Base-by-base conservation (phyloP, 2,113 vertebrate species). In the Anoplopoma fimbria region DNA sequence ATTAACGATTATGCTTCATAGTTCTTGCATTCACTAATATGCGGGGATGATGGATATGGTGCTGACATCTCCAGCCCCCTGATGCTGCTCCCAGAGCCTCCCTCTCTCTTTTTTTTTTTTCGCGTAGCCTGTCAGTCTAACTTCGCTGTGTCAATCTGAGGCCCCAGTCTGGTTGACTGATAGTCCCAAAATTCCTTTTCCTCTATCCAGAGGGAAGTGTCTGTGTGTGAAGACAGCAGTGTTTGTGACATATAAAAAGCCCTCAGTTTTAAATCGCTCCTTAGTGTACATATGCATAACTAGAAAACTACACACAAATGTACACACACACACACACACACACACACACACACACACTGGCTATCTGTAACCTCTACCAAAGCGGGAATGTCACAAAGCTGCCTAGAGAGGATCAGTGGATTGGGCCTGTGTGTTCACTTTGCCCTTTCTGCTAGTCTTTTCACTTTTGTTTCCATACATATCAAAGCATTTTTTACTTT, bases 1-100 rank as follows among this genome's bases (percentile, higher is more conserved):
- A 94, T 93, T 92, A 93, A 89, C 76, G 63, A 94, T 91, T 91
- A 92, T 89, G 75, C 89, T 86, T 90, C 91, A 89, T 88, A 88
- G 82, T 84, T 88, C 73, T 89, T 84, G 87, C 80, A 72, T 91
- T 88, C 78, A 83, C 89, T 91, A 87, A 89, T 93, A 92, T 84
- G 76, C 58, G 0, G 83, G 73, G 85, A 88, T 93, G 93, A 93
- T 87, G 87, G 91, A 93, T 91, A 60, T 75, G 89, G 88, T 91
- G 93, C 78, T 94, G 94, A 93, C 89, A 92, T 84, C 72, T 78
- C 85, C 76, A 84, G 88, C 82, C 88, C 83, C 87, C 76, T 60
- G 79, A 83, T 77, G 77, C 77, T 45, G 65, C 87, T 84, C 84
- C 74, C 21, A 9, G 51, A 77, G 77, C 79, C 90, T 84, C 83